Conservation (phyloP, 2,888 invertebrate species). For the Hyposoter dolosus region DNA sequence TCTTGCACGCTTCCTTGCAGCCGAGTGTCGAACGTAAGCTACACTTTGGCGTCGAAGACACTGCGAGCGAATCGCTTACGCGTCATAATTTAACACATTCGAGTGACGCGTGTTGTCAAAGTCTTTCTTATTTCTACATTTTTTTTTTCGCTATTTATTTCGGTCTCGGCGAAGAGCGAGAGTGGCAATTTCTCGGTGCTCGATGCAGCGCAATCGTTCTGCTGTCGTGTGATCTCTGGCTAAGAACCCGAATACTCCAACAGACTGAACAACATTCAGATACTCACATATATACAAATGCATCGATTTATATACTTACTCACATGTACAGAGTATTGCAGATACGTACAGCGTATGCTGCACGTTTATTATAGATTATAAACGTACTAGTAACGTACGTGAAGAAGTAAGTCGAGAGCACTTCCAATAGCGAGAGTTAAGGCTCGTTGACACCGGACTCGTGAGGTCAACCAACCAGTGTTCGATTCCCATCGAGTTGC, state of each 20-base stretch:
- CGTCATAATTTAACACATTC: conserved; percentile 13
- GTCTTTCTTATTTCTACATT: not conserved
- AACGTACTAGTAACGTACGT: conserved; percentile 43
- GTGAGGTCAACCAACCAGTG: conserved; percentile 81
- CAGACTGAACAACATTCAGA: not conserved
- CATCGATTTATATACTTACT: not conserved
- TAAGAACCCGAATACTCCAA: conserved; percentile 41
- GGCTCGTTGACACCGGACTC: conserved; percentile 82
- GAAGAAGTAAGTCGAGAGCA: conserved; percentile 65
- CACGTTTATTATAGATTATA: conserved; percentile 30
- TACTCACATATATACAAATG: conserved; percentile 27
- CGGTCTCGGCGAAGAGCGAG: conserved; percentile 22
- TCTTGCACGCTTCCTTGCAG: conserved; percentile 4
- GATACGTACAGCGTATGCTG: conserved; percentile 11
- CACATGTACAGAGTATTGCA: not conserved
- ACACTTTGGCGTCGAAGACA: conserved; percentile 47
- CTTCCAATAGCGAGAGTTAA: conserved; percentile 77
- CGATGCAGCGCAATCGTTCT: conserved; percentile 50
- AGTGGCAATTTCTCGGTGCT: conserved; percentile 57
- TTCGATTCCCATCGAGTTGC: conserved; percentile 80
- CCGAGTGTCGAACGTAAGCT: conserved; percentile 6
- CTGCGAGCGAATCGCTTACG: conserved; percentile 8
- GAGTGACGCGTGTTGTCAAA: not conserved
- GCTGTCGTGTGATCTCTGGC: conserved; percentile 33
- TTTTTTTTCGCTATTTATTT: not conserved